Conservation (phyloP, 2,888 invertebrate genomes). For the Branchipolynoe longqiensis region DNA sequence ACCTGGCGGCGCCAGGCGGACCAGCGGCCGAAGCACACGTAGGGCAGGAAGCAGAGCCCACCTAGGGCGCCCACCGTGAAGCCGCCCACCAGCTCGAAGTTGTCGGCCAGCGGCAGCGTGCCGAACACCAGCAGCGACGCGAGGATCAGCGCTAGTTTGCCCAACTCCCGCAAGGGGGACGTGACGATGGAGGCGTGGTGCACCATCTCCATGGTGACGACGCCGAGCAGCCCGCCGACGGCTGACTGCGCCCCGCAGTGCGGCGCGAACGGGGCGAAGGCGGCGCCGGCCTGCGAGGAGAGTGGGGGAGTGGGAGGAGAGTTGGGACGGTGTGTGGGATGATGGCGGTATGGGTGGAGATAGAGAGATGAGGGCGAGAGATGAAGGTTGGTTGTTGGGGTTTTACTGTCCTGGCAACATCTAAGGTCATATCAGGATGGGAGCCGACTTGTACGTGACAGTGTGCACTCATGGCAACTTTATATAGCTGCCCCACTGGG, state of each 20-base stretch:
- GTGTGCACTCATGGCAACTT: too few relatives aligned
- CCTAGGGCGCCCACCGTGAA: not conserved
- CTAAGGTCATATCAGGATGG: too few relatives aligned
- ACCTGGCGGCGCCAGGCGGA: not conserved
- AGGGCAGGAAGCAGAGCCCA: not conserved
- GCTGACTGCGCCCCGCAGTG: not conserved
- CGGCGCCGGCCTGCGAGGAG: not conserved
- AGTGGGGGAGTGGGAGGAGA: too few relatives aligned
- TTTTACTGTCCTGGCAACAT: too few relatives aligned
- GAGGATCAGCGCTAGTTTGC: not conserved
- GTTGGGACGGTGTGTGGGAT: too few relatives aligned
- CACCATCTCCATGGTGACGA: conserved; percentile 19
- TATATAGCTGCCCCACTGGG: too few relatives aligned
- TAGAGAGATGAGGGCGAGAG: too few relatives aligned
- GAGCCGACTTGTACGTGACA: too few relatives aligned
- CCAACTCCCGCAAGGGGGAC: not conserved
- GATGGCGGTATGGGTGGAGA: too few relatives aligned
- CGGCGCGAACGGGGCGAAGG: not conserved
- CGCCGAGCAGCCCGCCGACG: conserved; percentile 36
- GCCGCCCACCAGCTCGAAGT: conserved; percentile 17
- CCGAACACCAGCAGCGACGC: not conserved
- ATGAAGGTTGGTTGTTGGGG: too few relatives aligned
- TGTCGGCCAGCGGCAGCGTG: conserved; percentile 20
- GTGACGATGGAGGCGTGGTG: not conserved
- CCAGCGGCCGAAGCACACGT: conserved; percentile 37